Percentiles rank a stretch among this genome's conserved stretches.
phyloP scores from a whole-genome alignment of 2,888 invertebrate genomes.

The Ypsolopha scabrella region DNA sequence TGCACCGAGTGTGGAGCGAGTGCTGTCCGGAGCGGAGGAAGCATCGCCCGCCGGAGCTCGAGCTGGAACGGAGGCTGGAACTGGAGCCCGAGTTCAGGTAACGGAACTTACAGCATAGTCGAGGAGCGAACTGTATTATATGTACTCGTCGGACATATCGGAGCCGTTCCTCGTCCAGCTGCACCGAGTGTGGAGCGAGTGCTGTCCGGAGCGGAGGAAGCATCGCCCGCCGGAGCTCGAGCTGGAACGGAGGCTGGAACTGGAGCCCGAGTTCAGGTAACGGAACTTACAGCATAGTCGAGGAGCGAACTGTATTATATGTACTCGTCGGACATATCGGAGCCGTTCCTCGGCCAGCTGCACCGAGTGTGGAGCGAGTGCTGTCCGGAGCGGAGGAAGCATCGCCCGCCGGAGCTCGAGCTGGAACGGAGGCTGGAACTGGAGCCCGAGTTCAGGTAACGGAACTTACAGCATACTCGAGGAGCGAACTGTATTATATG shows the following conservation, averaged over 20 bases:
- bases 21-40: conserved; percentile 44
- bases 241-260: conserved; percentile 24
- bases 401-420: conserved; percentile 19
- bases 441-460: conserved; percentile 27
- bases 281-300: no score
- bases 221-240: conserved; percentile 19
- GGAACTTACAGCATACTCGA: no score
- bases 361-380: conserved; percentile 43
- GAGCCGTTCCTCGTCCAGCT: conserved; percentile 31
- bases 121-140: no score
- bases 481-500: no score
- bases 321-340: conserved; percentile 31
- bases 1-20: conserved; percentile 40
- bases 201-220: conserved; percentile 40
- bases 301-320: no score
- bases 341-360: conserved; percentile 28
- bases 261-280: conserved; percentile 30
- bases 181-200: conserved; percentile 39
- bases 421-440: conserved; percentile 27
- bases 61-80: conserved; percentile 25
- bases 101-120: no score
- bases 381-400: conserved; percentile 37
- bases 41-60: conserved; percentile 18
- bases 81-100: conserved; percentile 30
- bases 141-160: conserved; percentile 29